phyloP scores from a whole-genome alignment of 2,888 invertebrate genomes.

The Cyclophora punctaria region DNA sequence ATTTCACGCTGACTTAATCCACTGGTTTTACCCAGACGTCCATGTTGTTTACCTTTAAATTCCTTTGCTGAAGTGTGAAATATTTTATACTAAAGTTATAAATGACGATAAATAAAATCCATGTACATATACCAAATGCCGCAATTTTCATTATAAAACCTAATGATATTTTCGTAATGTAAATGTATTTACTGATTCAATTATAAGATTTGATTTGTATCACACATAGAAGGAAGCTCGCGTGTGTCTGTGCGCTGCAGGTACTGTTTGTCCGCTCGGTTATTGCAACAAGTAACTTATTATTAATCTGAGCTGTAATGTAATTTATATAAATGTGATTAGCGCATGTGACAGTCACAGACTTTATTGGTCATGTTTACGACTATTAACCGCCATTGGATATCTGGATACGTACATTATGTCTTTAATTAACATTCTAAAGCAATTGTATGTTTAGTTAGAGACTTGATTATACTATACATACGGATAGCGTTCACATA shows the following conservation, averaged over 20 bases:
- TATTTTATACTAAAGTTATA: too few species aligned
- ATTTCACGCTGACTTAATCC: constrained; percentile 1
- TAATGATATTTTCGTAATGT: too few species aligned
- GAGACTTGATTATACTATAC: neutral
- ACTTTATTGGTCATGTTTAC: constrained; percentile 40
- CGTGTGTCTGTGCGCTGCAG: neutral
- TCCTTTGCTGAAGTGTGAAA: too few species aligned
- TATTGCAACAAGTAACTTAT: constrained; percentile 12
- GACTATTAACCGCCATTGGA: constrained; percentile 27
- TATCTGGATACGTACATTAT: constrained; percentile 8
- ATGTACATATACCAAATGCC: too few species aligned
- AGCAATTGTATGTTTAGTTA: constrained; percentile 12
- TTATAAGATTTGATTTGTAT: too few species aligned
- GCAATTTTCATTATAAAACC: too few species aligned
- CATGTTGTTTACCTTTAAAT: too few species aligned
- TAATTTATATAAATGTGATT: constrained; percentile 33
- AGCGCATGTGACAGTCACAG: constrained; percentile 32
- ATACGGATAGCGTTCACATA: too few species aligned
- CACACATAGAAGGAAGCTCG: too few species aligned
- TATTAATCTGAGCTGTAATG: constrained; percentile 17
- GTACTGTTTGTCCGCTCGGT: constrained; percentile 15
- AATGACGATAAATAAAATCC: too few species aligned
- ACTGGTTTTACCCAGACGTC: neutral
- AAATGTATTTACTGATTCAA: too few species aligned
- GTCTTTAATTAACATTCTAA: constrained; percentile 24